Evolutionary conservation across 2,113 vertebrate genomes (phyloP).

Genomic region (Vanacampus margaritifer): DNA sequence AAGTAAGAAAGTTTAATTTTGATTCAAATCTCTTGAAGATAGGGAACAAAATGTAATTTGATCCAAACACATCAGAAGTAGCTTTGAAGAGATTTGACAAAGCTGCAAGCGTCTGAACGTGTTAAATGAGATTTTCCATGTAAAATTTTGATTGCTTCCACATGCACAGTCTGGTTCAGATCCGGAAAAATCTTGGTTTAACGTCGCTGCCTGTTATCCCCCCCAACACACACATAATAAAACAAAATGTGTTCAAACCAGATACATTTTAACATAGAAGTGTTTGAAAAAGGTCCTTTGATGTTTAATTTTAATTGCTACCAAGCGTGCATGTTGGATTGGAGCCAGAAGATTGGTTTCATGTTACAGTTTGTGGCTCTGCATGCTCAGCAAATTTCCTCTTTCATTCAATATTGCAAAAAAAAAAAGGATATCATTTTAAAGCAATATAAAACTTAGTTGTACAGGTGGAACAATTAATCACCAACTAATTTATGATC

Average conservation of each 20-base stretch:
- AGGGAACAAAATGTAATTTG: neutral
- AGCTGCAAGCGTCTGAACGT: neutral
- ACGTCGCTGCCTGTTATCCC: neutral
- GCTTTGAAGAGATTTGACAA: neutral
- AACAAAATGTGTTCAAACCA: neutral
- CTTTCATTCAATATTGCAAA: neutral
- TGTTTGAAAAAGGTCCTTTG: neutral
- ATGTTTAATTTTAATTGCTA: neutral
- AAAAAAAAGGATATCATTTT: neutral
- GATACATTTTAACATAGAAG: neutral
- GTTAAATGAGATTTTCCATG: conserved; percentile 2
- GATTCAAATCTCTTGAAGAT: neutral
- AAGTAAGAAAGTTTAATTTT: neutral
- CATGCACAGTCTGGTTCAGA: neutral
- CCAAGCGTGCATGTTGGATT: neutral
- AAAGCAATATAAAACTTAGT: neutral
- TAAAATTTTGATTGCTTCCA: conserved; percentile 4
- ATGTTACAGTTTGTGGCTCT: neutral
- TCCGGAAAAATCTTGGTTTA: neutral
- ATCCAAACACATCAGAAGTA: neutral
- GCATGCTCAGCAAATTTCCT: neutral
- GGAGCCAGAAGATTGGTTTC: neutral
- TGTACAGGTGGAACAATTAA: too few relatives aligned
- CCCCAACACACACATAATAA: neutral
- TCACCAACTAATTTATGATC: too few relatives aligned